A percentile compares a stretch with the other conserved stretches of the same genome.
phyloP scores from a whole-genome alignment of 2,797 vertebrate genomes.

The Acomys russatus region DNA sequence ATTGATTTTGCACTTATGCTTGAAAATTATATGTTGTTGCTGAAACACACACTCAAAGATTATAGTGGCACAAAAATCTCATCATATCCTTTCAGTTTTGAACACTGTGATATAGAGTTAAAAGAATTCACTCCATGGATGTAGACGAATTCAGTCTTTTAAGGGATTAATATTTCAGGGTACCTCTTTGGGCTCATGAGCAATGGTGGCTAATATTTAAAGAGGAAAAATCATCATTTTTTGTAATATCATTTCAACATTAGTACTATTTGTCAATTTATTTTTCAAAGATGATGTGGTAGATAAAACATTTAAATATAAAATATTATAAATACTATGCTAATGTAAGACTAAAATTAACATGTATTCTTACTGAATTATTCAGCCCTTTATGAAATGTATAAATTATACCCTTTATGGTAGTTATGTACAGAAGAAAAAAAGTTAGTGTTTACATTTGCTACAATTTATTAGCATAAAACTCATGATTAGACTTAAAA shows the following conservation, averaged over 20 bases:
- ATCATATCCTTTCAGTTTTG: background rate
- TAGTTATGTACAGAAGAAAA: background rate
- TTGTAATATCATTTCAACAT: background rate
- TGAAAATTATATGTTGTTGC: slow-evolving; percentile 73
- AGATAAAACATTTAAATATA: background rate
- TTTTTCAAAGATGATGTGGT: background rate
- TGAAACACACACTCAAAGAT: slow-evolving; percentile 72
- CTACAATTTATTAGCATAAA: slow-evolving; percentile 15
- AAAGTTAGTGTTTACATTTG: background rate
- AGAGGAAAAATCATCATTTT: background rate
- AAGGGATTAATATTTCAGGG: background rate
- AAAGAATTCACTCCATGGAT: slow-evolving; percentile 31
- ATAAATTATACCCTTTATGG: background rate
- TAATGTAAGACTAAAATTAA: slow-evolving; percentile 34
- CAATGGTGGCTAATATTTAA: background rate
- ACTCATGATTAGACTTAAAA: background rate
- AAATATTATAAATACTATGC: background rate
- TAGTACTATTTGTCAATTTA: background rate
- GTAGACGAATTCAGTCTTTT: background rate
- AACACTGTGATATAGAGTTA: slow-evolving; percentile 19
- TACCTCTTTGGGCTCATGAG: background rate
- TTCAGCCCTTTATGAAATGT: background rate
- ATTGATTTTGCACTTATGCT: slow-evolving; percentile 70
- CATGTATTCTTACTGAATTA: background rate
- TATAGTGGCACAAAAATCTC: slow-evolving; percentile 66